Conservation (phyloP, 2,113 vertebrate genomes). For the Ophthalmotilapia sp. region DNA sequence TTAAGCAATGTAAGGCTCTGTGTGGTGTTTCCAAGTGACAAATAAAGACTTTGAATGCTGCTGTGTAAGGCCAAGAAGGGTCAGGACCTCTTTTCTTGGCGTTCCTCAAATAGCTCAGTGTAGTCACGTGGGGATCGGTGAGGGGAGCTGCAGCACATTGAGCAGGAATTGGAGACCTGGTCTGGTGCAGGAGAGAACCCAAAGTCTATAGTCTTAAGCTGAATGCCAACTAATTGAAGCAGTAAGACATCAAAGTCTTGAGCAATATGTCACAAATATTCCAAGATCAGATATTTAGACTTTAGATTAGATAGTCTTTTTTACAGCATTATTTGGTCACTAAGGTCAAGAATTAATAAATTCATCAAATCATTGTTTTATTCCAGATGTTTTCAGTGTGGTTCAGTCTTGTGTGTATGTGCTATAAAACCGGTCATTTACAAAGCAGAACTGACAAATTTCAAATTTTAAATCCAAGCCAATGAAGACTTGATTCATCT, state of each 20-base stretch:
- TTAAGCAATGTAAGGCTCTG: neutral
- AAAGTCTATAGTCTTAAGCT: neutral
- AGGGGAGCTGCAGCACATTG: conserved; percentile 21
- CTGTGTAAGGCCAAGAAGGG: neutral
- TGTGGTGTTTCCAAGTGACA: neutral
- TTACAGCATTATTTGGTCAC: neutral
- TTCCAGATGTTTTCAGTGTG: neutral
- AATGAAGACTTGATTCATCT: neutral
- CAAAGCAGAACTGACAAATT: neutral
- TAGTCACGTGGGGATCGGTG: neutral
- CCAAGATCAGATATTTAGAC: neutral
- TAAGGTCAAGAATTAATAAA: neutral
- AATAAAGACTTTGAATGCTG: neutral
- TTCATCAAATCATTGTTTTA: neutral
- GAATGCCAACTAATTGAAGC: neutral
- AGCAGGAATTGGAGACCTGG: conserved; percentile 42
- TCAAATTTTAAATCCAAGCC: neutral
- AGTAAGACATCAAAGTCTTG: neutral
- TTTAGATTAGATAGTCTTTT: neutral
- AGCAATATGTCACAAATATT: neutral
- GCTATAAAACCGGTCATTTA: neutral
- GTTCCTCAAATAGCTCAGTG: conserved; percentile 49
- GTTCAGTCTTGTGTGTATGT: neutral
- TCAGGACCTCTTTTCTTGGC: neutral
- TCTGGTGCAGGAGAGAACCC: neutral